Evolutionary conservation across 2,797 vertebrate species (phyloP).

Genomic region (Channallabes apus): DNA sequence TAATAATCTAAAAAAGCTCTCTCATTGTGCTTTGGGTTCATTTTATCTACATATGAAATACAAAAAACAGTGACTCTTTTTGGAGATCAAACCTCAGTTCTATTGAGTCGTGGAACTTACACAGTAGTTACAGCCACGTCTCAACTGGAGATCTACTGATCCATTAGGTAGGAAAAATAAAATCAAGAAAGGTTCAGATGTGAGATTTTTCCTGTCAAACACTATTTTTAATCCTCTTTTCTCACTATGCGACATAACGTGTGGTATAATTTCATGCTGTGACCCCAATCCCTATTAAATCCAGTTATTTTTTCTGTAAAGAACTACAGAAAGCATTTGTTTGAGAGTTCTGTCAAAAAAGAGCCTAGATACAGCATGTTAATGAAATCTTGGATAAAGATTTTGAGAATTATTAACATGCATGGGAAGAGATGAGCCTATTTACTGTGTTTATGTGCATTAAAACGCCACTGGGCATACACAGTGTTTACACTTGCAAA

Average conservation of each 20-base stretch:
- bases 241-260: no score
- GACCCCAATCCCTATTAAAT: background rate
- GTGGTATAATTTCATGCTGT: background rate
- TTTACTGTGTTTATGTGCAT: background rate
- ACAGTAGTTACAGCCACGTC: background rate
- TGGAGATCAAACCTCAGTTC: background rate
- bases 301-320: background rate
- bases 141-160: background rate
- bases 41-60: background rate
- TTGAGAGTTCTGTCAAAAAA: background rate
- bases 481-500: background rate
- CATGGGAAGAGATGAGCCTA: background rate
- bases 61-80: background rate
- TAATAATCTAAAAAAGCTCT: no score
- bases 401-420: background rate
- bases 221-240: background rate
- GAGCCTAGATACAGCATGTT: no score
- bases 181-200: background rate
- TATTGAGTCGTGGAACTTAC: background rate
- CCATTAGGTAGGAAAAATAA: background rate
- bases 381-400: background rate
- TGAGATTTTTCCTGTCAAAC: background rate
- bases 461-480: no score
- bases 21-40: background rate
- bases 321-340: background rate